phyloP scores from a whole-genome alignment of 1,140 invertebrate genomes.

The Calliphora vicina region DNA sequence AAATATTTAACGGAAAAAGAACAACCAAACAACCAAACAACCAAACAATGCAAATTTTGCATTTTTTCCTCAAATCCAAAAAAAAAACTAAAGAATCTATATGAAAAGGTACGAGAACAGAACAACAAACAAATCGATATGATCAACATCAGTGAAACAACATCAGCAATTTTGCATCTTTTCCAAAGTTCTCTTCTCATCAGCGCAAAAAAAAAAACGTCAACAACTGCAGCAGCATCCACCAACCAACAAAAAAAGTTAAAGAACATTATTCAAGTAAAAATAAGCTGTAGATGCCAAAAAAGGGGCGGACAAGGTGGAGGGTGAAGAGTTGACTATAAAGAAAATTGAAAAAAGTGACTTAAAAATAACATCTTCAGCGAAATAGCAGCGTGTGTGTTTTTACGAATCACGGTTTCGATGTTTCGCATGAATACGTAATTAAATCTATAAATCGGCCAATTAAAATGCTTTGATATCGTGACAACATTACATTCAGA shows the following conservation, averaged over 20 bases:
- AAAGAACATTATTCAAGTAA: slow-evolving; percentile 15
- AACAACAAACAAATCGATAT: slow-evolving; percentile 23
- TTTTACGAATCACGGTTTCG: slow-evolving; percentile 64
- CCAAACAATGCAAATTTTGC: not conserved
- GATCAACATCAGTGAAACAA: slow-evolving; percentile 23
- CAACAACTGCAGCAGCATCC: not conserved
- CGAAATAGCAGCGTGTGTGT: slow-evolving; percentile 52
- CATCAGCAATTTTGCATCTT: slow-evolving; percentile 19
- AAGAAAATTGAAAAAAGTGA: not conserved
- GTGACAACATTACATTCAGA: slow-evolving; percentile 64
- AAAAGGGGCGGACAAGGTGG: not conserved
- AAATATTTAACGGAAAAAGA: not conserved
- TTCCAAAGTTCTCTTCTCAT: slow-evolving; percentile 4
- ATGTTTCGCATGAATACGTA: slow-evolving; percentile 64
- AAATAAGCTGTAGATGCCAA: not conserved
- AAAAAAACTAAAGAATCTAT: not conserved
- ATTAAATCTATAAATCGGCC: slow-evolving; percentile 64
- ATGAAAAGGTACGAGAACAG: not conserved
- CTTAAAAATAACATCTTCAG: slow-evolving; percentile 15
- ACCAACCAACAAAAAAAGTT: not conserved
- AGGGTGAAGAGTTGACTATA: not conserved
- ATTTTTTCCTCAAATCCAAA: not conserved
- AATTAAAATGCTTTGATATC: slow-evolving; percentile 65
- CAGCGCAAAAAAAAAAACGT: not conserved
- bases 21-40: not conserved